Percentiles rank a stretch among this genome's conserved stretches.
Conservation (phyloP, 2,797 vertebrate species). For the Pempheris klunzingeri region DNA sequence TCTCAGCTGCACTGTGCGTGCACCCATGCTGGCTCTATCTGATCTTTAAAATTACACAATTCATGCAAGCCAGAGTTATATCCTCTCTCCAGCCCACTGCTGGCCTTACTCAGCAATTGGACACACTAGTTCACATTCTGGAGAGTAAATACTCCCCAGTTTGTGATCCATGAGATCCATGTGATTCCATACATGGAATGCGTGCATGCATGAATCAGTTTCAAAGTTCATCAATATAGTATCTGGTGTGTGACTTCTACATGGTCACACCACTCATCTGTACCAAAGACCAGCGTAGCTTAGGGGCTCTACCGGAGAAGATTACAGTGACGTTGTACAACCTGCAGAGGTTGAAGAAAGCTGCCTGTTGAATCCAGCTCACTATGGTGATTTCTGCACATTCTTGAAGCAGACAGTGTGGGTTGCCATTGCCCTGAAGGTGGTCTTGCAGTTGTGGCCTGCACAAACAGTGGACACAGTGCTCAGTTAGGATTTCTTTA, state of each 20-base stretch:
- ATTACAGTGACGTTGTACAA: conserved; percentile 31
- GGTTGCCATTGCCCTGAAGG: conserved; percentile 25
- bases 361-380: conserved; percentile 15
- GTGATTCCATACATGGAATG: conserved; percentile 41
- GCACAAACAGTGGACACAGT: conserved; percentile 28
- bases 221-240: conserved; percentile 44
- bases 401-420: conserved; percentile 33
- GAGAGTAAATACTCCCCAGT: conserved; percentile 33
- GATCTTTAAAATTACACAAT: conserved; percentile 46
- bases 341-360: conserved; percentile 14
- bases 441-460: conserved; percentile 33
- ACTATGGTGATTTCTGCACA: conserved; percentile 14
- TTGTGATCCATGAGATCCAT: conserved; percentile 22
- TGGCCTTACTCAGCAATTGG: conserved; percentile 56
- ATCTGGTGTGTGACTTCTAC: conserved; percentile 47
- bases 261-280: conserved; percentile 52
- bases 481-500: conserved; percentile 12
- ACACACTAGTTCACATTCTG: conserved; percentile 45
- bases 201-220: conserved; percentile 35
- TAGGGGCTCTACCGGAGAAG: conserved; percentile 1
- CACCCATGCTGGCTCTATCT: conserved; percentile 53
- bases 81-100: conserved; percentile 23
- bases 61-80: conserved; percentile 24
- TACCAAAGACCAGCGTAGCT: conserved; percentile 13
- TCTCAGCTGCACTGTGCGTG: neutral